These are phyloP conservation scores for mouse (Mus musculus) DNA, from an alignment of 2,113 vertebrate species.

Conservation along the genomic window DNA sequence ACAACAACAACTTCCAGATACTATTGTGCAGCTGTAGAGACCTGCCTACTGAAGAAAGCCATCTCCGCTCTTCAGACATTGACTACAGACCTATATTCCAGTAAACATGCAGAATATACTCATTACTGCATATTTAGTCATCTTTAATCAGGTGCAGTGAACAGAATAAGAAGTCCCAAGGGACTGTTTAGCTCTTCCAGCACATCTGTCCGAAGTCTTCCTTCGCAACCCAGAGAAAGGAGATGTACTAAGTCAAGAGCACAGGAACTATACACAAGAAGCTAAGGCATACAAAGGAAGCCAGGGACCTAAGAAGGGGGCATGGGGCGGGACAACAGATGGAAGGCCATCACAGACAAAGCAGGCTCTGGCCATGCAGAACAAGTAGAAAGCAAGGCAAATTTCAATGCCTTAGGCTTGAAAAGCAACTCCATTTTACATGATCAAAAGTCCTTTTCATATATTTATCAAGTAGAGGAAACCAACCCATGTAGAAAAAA, in stretches of 20 bases:
- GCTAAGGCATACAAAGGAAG: neutral
- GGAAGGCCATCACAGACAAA: neutral
- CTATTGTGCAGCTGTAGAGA: slow-evolving; percentile 8
- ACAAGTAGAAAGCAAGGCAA: neutral
- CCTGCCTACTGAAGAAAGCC: slow-evolving; percentile 44
- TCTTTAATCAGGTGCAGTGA: slow-evolving; percentile 24
- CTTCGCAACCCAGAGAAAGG: slow-evolving; percentile 35
- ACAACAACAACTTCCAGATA: neutral
- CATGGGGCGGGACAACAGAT: neutral
- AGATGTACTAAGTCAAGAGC: slow-evolving; percentile 63
- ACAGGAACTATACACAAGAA: slow-evolving; percentile 29
- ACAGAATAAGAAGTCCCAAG: neutral
- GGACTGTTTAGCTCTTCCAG: neutral
- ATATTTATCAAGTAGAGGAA: neutral
- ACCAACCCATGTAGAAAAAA: neutral
- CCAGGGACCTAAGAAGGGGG: slow-evolving; percentile 10
- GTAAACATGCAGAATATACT: neutral
- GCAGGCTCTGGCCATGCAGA: neutral
- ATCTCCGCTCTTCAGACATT: slow-evolving; percentile 27
- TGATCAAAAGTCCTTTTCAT: neutral
- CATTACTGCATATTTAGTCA: slow-evolving; percentile 16
- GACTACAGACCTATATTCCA: slow-evolving; percentile 42
- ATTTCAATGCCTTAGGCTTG: slow-evolving; percentile 5
- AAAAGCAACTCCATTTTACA: slow-evolving; percentile 33
- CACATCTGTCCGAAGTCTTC: slow-evolving; percentile 10